These are phyloP conservation scores for Ectemnius cavifrons DNA, from an alignment of 2,888 invertebrate species.

Conservation along the genomic window DNA sequence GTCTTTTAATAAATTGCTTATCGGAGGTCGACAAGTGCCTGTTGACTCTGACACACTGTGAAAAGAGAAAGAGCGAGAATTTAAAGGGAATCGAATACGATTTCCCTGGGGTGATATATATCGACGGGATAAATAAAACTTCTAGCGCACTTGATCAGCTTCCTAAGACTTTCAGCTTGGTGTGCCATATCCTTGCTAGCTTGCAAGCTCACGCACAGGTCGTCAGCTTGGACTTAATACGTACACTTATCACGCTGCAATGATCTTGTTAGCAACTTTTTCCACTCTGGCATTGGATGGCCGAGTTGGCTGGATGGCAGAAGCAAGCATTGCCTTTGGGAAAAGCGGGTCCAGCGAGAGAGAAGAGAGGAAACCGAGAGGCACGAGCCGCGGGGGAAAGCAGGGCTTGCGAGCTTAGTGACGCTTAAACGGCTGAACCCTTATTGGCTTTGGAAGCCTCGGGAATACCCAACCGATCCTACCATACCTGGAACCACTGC, in stretches of 20 bases:
- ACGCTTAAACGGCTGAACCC: conserved; percentile 60
- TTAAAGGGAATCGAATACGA: conserved; percentile 35
- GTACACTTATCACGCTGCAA: conserved; percentile 65
- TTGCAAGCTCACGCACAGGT: conserved; percentile 37
- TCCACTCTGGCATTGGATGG: conserved; percentile 15
- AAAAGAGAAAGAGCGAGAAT: conserved; percentile 1
- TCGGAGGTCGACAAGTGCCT: no score
- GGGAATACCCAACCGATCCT: conserved; percentile 47
- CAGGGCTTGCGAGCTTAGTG: conserved; percentile 53
- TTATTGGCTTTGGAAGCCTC: conserved; percentile 73
- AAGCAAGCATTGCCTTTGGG: neutral
- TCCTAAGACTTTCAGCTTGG: conserved; percentile 37
- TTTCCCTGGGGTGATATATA: conserved; percentile 11
- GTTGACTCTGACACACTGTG: no score
- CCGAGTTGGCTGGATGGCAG: no score
- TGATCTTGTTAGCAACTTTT: conserved; percentile 65
- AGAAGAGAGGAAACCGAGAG: conserved; percentile 11
- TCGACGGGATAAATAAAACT: conserved; percentile 49
- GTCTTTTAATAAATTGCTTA: no score
- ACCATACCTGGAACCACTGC: conserved; percentile 16
- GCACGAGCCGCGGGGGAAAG: neutral
- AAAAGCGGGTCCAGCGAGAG: neutral
- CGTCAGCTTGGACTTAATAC: conserved; percentile 63
- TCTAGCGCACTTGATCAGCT: conserved; percentile 47
- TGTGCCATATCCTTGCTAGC: conserved; percentile 30